Conservation (phyloP, 2,113 vertebrate species). For the Silurus asotus region DNA sequence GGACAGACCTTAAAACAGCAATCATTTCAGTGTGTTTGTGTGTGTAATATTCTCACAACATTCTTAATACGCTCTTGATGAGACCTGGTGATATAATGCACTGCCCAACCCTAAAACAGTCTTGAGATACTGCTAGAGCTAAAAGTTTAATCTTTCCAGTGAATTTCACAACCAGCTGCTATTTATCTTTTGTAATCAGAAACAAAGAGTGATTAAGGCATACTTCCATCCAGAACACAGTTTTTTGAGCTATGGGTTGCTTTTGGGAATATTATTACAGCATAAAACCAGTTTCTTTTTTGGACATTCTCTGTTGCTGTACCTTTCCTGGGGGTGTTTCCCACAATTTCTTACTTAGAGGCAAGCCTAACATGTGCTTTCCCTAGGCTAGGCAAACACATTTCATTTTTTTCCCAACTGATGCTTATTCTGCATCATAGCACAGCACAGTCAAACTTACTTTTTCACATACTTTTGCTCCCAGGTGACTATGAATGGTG, state of each 20-base stretch:
- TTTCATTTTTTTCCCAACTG: background rate
- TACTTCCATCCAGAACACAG: no score
- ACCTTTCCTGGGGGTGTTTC: background rate
- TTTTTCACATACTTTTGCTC: background rate
- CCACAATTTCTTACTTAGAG: background rate
- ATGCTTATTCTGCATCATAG: background rate
- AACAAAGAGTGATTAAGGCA: background rate
- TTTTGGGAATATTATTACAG: background rate
- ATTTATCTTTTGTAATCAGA: background rate
- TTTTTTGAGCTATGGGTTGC: no score
- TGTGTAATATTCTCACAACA: background rate
- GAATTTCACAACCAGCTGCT: background rate
- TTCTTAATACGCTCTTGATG: background rate
- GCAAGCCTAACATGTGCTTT: background rate
- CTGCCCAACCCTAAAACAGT: background rate
- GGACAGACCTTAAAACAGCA: background rate
- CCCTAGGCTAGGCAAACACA: background rate
- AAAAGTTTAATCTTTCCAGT: background rate
- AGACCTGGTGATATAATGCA: background rate
- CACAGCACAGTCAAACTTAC: background rate
- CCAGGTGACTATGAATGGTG: background rate
- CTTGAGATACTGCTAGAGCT: background rate
- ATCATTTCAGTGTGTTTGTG: background rate
- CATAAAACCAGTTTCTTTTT: background rate
- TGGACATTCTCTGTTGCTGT: background rate